phyloP scores from a whole-genome alignment of 1,140 invertebrate genomes.

The Apis cerana region DNA sequence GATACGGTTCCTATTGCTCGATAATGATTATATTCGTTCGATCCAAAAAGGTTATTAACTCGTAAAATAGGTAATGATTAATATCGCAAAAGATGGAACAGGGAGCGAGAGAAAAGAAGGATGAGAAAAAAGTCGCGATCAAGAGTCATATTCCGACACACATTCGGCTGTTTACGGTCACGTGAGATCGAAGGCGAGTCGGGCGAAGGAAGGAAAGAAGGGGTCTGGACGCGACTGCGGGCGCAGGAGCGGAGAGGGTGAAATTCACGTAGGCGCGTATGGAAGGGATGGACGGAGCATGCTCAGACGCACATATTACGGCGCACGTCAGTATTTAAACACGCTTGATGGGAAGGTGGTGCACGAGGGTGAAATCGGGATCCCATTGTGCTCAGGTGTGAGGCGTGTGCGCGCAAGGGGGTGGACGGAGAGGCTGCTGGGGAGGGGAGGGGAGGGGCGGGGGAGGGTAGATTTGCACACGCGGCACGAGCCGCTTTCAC shows the following conservation, averaged over 20 bases:
- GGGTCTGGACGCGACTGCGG: too few species aligned
- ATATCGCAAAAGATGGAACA: too few species aligned
- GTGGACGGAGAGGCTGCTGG: background rate
- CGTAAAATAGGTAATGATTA: too few species aligned
- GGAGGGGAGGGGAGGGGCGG: background rate
- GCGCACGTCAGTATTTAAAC: conserved; percentile 58
- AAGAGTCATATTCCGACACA: conserved; percentile 50
- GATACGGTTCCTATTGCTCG: too few species aligned
- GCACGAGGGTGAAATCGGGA: conserved; percentile 51
- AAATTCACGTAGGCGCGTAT: conserved; percentile 1
- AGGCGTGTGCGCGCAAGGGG: conserved; percentile 53
- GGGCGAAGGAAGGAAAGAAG: conserved; percentile 9
- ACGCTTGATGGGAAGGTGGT: conserved; percentile 50
- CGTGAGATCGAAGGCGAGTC: conserved; percentile 46
- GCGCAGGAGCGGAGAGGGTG: conserved; percentile 42
- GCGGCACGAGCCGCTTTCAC: conserved; percentile 80
- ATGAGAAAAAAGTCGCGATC: too few species aligned
- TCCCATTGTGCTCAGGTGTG: conserved; percentile 64
- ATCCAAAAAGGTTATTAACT: too few species aligned
- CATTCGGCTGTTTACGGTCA: conserved; percentile 47
- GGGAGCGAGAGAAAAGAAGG: too few species aligned
- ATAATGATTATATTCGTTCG: too few species aligned
- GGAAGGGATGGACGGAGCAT: conserved; percentile 12
- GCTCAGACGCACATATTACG: conserved; percentile 50
- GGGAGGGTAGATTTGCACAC: conserved; percentile 71